Conservation (phyloP, 2,888 invertebrate species). For the Belgica antarctica region DNA sequence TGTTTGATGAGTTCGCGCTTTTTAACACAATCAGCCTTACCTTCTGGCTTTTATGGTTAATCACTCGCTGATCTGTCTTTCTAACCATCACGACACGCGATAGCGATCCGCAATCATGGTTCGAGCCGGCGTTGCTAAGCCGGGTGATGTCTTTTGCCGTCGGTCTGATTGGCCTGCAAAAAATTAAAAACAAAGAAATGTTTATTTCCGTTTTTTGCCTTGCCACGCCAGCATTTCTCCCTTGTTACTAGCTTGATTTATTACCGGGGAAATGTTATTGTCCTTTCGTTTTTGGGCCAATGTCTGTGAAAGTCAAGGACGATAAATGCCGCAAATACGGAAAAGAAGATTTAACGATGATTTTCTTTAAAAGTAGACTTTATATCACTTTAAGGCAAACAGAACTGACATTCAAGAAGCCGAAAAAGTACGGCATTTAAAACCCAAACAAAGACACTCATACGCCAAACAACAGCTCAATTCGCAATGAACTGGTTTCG, state of each 20-base stretch:
- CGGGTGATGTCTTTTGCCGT: slow-evolving; percentile 48
- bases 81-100: slow-evolving; percentile 67
- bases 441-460: not conserved
- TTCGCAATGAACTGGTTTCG: slow-evolving; percentile 29
- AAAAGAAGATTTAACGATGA: no score
- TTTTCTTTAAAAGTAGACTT: no score
- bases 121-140: slow-evolving; percentile 48
- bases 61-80: slow-evolving; percentile 66
- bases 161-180: slow-evolving; percentile 48
- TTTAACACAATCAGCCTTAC: no score
- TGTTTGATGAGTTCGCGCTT: no score
- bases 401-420: not conserved
- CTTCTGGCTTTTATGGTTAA: slow-evolving; percentile 61
- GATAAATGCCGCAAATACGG: slow-evolving; percentile 5
- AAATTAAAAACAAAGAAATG: not conserved
- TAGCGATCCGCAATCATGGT: slow-evolving; percentile 56
- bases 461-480: not conserved
- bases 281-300: not conserved
- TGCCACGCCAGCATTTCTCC: no score
- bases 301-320: slow-evolving; percentile 27
- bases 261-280: not conserved
- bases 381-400: no score
- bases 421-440: not conserved
- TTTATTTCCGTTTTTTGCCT: not conserved
- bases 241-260: slow-evolving; percentile 1